phyloP scores from a whole-genome alignment of 1,140 invertebrate species.

The Leptinotarsa texana region DNA sequence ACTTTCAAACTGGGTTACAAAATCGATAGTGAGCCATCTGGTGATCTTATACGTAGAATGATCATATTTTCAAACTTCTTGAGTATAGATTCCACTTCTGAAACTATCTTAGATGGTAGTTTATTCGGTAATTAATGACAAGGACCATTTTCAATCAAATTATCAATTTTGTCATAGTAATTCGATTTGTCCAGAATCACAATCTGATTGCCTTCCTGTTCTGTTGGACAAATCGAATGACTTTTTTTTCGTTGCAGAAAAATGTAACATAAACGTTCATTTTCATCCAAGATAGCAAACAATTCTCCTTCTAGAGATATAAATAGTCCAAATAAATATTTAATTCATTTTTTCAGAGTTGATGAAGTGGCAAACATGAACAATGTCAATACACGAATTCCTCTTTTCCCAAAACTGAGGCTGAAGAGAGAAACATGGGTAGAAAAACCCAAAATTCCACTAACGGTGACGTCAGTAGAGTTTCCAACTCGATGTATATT shows the following conservation, averaged over 20 bases:
- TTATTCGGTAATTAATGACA: too few species aligned
- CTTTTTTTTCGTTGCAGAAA: slow-evolving; percentile 33
- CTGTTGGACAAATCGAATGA: too few species aligned
- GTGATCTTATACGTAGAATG: too few species aligned
- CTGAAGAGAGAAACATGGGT: slow-evolving; percentile 41
- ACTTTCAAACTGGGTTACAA: too few species aligned
- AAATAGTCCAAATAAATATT: background rate
- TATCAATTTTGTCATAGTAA: too few species aligned
- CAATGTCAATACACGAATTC: slow-evolving; percentile 40
- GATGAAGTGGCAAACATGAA: slow-evolving; percentile 49
- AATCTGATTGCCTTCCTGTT: too few species aligned
- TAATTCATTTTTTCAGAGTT: slow-evolving; percentile 31
- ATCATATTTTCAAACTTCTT: too few species aligned
- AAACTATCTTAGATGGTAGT: too few species aligned
- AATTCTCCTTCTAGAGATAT: background rate
- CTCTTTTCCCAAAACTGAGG: slow-evolving; percentile 51
- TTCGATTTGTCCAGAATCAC: too few species aligned
- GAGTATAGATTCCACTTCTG: too few species aligned
- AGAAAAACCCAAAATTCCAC: slow-evolving; percentile 46
- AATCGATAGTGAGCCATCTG: too few species aligned
- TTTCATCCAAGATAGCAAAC: background rate
- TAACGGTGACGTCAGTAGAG: slow-evolving; percentile 47
- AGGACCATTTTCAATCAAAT: too few species aligned
- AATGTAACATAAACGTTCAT: background rate
- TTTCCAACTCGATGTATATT: slow-evolving; percentile 34